phyloP scores from a whole-genome alignment of 2,888 invertebrate genomes.

The Stenchaetothrips biformis region DNA sequence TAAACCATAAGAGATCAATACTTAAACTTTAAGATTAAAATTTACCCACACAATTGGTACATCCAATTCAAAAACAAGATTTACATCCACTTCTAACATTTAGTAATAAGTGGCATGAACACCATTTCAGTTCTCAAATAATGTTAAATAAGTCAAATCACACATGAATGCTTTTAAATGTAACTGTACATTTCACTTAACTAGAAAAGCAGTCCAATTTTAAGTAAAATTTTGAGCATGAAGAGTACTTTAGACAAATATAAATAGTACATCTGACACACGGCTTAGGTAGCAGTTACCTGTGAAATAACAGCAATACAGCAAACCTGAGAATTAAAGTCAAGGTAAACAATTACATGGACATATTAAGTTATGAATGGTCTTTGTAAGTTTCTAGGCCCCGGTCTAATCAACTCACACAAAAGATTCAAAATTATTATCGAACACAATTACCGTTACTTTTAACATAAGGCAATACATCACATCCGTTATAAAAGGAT shows the following conservation, averaged over 20 bases:
- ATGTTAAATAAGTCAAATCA: no score
- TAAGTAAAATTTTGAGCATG: conserved; percentile 10
- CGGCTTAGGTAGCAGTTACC: background rate
- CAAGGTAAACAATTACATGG: background rate
- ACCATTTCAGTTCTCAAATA: no score
- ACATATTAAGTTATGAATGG: background rate
- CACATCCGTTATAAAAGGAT: no score
- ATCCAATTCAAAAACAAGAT: background rate
- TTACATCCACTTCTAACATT: background rate
- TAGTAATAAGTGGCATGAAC: background rate
- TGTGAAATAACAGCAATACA: background rate
- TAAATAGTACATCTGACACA: no score
- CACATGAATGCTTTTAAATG: no score
- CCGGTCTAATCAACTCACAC: background rate
- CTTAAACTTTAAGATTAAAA: background rate
- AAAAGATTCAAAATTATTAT: background rate
- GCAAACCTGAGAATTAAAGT: background rate
- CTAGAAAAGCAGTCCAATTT: background rate
- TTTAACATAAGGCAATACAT: background rate
- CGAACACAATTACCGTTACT: background rate
- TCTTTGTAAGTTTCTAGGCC: background rate
- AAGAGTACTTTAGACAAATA: background rate
- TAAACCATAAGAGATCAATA: conserved; percentile 16
- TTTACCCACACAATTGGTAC: conserved; percentile 16
- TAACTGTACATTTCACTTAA: no score